Percentiles rank a stretch among this genome's conserved stretches.
These are phyloP conservation scores for Mormyrus hasselquistii DNA, from an alignment of 2,797 vertebrate species.

Conservation along the genomic window DNA sequence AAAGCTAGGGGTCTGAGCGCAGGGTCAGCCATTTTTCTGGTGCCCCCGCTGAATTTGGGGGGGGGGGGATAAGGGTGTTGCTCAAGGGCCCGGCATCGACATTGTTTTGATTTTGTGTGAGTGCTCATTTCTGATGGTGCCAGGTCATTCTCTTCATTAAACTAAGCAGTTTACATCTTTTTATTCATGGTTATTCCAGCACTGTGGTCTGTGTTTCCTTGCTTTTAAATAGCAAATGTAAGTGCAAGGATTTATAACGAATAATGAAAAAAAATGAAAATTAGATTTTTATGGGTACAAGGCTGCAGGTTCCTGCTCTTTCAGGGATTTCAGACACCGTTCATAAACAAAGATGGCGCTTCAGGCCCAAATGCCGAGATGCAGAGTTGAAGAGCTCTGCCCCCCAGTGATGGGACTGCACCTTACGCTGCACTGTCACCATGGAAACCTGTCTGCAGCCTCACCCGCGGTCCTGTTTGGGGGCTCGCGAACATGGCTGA, in stretches of 20 bases:
- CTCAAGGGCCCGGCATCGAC: background rate
- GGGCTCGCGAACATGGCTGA: background rate
- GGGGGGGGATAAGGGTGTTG: background rate
- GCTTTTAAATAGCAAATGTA: background rate
- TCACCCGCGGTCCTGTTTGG: background rate
- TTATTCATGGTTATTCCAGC: background rate
- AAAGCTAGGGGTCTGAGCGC: background rate
- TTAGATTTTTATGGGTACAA: background rate
- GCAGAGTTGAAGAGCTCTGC: background rate
- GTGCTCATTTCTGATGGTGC: background rate
- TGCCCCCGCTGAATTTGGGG: background rate
- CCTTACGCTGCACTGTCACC: background rate
- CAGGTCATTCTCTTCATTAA: background rate
- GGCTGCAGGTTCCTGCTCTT: background rate
- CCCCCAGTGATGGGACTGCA: background rate
- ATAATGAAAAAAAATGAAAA: background rate
- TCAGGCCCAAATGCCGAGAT: background rate
- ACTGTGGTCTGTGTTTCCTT: background rate
- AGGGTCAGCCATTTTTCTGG: background rate
- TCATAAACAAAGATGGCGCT: background rate
- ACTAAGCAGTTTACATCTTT: background rate
- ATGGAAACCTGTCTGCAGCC: conserved; percentile 1
- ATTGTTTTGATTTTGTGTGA: background rate
- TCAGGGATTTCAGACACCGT: background rate
- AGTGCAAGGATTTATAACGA: background rate